Conservation (phyloP, 2,888 invertebrate genomes). For the Oscheius sp. region DNA sequence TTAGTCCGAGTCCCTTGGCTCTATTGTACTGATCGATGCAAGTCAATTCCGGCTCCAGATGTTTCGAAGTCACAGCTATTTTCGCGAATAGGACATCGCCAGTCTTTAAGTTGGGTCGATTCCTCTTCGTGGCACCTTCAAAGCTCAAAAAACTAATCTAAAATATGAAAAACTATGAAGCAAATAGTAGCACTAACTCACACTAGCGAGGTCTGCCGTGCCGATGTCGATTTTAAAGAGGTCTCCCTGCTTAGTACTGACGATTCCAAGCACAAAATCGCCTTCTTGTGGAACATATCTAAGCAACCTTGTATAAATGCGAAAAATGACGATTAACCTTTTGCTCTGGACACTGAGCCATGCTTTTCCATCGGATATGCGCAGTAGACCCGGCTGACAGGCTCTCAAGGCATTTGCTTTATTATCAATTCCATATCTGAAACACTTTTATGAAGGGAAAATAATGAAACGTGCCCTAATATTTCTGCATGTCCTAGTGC, state of each 20-base stretch:
- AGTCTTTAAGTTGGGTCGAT: slow-evolving; percentile 67
- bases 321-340: slow-evolving; percentile 41
- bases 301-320: slow-evolving; percentile 19
- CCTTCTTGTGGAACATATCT: slow-evolving; percentile 70
- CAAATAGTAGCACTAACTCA: slow-evolving; percentile 30
- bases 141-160: slow-evolving; percentile 50
- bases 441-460: neutral
- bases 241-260: slow-evolving; percentile 65
- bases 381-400: slow-evolving; percentile 51
- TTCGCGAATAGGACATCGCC: slow-evolving; percentile 70
- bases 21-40: slow-evolving; percentile 68
- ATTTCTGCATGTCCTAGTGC: neutral
- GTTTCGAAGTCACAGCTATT: slow-evolving; percentile 63
- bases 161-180: neutral
- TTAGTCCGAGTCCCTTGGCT: slow-evolving; percentile 67
- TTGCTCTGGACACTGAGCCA: slow-evolving; percentile 60
- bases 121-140: slow-evolving; percentile 72
- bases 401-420: slow-evolving; percentile 40
- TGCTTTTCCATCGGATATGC: slow-evolving; percentile 45
- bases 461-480: neutral
- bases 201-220: slow-evolving; percentile 62
- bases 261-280: slow-evolving; percentile 69
- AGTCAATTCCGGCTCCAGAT: slow-evolving; percentile 70
- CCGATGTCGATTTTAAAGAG: slow-evolving; percentile 70
- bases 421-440: slow-evolving; percentile 57